Evolutionary conservation across 2,797 vertebrate species (phyloP).

Genomic region (Pelochelys cantorii): DNA sequence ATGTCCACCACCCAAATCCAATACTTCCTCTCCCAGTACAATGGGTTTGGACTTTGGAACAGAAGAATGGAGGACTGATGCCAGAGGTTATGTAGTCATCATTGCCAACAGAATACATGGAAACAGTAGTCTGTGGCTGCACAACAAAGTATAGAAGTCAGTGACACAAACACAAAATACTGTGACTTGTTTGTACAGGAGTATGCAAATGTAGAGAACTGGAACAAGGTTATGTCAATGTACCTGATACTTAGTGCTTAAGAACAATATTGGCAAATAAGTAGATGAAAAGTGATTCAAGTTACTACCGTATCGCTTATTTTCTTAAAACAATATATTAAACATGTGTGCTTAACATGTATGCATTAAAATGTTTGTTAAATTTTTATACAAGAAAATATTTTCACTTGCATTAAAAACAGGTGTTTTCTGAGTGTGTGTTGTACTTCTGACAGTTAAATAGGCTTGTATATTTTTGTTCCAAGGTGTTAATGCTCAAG

Average conservation of each 20-base stretch:
- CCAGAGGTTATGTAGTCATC: neutral
- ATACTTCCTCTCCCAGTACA: neutral
- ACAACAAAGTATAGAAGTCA: neutral
- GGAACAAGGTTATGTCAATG: neutral
- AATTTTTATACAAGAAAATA: neutral
- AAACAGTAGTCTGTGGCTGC: neutral
- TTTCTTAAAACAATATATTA: no score
- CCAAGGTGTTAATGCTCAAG: neutral
- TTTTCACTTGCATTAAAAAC: neutral
- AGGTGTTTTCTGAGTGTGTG: neutral
- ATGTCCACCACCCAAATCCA: neutral
- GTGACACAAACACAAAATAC: neutral
- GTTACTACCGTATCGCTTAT: neutral
- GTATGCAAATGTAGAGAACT: neutral
- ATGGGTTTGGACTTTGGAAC: neutral
- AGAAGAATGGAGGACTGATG: neutral
- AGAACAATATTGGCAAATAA: neutral
- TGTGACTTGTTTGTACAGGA: neutral
- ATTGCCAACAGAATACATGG: neutral
- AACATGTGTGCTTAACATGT: neutral
- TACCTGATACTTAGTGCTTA: neutral
- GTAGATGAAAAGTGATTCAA: neutral
- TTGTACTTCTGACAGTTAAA: neutral
- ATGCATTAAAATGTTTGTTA: neutral
- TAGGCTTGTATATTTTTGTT: neutral